phyloP scores from a whole-genome alignment of 1,140 invertebrate species.

The Melanaphis sacchari region DNA sequence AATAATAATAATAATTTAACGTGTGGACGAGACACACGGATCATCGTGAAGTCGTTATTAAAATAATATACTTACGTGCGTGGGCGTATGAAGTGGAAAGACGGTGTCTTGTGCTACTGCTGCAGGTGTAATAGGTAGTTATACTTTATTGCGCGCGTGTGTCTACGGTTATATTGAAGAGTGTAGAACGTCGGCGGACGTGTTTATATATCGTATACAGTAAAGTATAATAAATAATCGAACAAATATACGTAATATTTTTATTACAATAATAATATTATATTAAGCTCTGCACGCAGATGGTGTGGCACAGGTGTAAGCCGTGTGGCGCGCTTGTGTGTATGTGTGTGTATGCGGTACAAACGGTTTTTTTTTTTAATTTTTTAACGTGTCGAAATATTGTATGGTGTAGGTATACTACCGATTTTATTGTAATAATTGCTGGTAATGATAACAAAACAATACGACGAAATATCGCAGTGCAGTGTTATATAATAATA shows the following conservation, averaged over 20 bases:
- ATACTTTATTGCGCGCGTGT: background rate
- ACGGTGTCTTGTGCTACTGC: background rate
- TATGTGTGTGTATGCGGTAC: background rate
- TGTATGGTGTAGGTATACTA: no score
- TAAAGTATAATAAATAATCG: background rate
- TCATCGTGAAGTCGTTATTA: background rate
- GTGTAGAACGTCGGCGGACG: no score
- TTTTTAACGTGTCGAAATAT: background rate
- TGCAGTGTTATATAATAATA: no score
- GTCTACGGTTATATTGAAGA: background rate
- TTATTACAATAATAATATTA: slow-evolving; percentile 3
- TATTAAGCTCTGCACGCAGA: background rate
- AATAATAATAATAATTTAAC: background rate
- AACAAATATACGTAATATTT: background rate
- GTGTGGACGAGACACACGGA: background rate
- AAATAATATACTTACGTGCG: background rate
- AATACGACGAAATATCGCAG: background rate
- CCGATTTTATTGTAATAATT: no score
- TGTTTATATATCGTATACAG: background rate
- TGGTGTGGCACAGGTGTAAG: background rate
- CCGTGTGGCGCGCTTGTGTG: no score
- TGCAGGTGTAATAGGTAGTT: background rate
- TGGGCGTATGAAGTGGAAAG: background rate
- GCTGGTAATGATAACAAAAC: background rate
- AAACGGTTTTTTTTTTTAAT: background rate